Evolutionary conservation across 1,140 invertebrate genomes (phyloP).

Genomic region (Gonatopus flavifemur): DNA sequence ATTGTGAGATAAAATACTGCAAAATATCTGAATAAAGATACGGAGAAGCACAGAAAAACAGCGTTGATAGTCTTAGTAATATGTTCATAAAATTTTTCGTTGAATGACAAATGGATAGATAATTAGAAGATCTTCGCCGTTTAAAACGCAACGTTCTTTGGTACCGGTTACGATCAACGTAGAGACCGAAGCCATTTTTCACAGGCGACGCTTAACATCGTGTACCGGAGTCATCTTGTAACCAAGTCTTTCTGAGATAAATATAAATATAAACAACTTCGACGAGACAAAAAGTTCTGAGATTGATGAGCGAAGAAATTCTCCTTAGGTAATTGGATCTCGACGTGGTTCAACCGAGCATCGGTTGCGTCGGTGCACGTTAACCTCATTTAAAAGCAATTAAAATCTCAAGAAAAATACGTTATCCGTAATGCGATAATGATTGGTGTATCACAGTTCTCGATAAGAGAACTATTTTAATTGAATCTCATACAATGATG

Average conservation of each 20-base stretch:
- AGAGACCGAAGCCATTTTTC: conserved; percentile 34
- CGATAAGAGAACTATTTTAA: too few relatives aligned
- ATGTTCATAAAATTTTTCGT: conserved; percentile 25
- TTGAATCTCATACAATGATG: too few relatives aligned
- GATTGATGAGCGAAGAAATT: conserved; percentile 41
- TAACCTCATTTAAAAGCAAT: conserved; percentile 17
- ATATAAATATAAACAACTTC: conserved; percentile 46
- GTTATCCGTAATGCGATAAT: background rate
- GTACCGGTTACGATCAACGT: conserved; percentile 29
- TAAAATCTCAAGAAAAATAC: conserved; percentile 19
- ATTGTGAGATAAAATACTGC: too few relatives aligned
- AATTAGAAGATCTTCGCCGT: conserved; percentile 41
- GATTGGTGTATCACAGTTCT: too few relatives aligned
- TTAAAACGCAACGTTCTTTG: conserved; percentile 31
- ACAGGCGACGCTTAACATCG: conserved; percentile 20
- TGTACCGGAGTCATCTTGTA: conserved; percentile 28
- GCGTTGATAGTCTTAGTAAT: too few relatives aligned
- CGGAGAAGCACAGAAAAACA: too few relatives aligned
- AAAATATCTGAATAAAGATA: too few relatives aligned
- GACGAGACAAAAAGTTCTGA: conserved; percentile 22
- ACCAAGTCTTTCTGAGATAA: conserved; percentile 34
- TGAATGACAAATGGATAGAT: conserved; percentile 44
- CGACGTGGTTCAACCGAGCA: background rate
- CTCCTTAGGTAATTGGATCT: conserved; percentile 32
- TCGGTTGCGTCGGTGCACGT: background rate